Percentiles rank a stretch among this genome's conserved stretches.
Evolutionary conservation across 2,888 invertebrate species (phyloP).

Genomic region (Thysanoteuthis rhombus): DNA sequence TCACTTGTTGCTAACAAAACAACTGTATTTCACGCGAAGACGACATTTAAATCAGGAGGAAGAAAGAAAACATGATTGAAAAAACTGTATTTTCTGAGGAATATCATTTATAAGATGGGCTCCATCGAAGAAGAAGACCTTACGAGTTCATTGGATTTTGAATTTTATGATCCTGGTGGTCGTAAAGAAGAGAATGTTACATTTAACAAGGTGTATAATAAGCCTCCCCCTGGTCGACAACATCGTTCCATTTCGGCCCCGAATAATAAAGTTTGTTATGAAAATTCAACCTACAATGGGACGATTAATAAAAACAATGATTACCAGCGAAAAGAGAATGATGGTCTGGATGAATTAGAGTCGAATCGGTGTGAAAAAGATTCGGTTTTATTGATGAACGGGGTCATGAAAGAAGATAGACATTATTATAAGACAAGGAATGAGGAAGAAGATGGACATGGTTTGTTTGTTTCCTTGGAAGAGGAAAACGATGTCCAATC

Average conservation of each 20-base stretch:
- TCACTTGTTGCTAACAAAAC: constrained; percentile 31
- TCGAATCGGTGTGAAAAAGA: neutral
- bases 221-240: constrained; percentile 19
- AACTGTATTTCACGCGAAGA: neutral
- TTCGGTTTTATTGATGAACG: neutral
- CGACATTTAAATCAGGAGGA: neutral
- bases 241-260: neutral
- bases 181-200: neutral
- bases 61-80: constrained; percentile 18
- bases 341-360: neutral
- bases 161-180: neutral
- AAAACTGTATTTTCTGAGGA: neutral
- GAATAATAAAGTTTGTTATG: constrained; percentile 26
- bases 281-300: neutral
- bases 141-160: neutral
- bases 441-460: neutral
- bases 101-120: neutral
- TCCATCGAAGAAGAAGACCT: constrained; percentile 24
- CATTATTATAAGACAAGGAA: neutral
- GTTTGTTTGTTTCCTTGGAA: neutral
- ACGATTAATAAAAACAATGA: neutral
- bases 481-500: neutral
- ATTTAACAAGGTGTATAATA: constrained; percentile 19
- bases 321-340: neutral
- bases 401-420: neutral